Evolutionary conservation across 2,797 vertebrate species (phyloP).

Genomic region (Crypturellus tataupa): DNA sequence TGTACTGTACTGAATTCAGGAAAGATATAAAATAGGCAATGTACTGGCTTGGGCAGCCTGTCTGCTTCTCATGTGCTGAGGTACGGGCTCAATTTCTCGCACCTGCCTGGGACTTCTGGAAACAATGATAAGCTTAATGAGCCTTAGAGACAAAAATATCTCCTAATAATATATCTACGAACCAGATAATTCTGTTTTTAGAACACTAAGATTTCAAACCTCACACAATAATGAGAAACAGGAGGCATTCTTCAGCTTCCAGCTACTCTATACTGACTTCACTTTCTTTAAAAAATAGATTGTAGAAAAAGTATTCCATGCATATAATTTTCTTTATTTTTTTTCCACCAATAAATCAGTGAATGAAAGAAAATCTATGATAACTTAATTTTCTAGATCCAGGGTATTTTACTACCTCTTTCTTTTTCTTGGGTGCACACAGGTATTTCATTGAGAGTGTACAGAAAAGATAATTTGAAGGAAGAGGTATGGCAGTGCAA

Average conservation of each 20-base stretch:
- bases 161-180: background rate
- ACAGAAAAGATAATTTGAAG: conserved; percentile 23
- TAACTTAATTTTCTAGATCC: background rate
- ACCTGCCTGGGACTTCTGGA: background rate
- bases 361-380: background rate
- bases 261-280: background rate
- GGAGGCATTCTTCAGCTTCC: background rate
- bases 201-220: background rate
- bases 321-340: background rate
- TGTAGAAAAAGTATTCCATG: background rate
- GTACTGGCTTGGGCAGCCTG: background rate
- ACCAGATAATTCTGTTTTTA: background rate
- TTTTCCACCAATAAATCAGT: conserved; percentile 20
- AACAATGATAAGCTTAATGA: conserved; percentile 25
- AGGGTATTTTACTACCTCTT: background rate
- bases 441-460: background rate
- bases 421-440: background rate
- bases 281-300: background rate
- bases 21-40: background rate
- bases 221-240: background rate
- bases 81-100: background rate
- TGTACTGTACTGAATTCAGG: background rate
- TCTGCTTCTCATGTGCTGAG: background rate
- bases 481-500: conserved; percentile 22
- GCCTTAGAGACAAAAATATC: background rate